Percentiles rank a stretch among this genome's conserved stretches.
Conservation (phyloP, 2,888 invertebrate genomes). For the Neoaliturus tenellus region DNA sequence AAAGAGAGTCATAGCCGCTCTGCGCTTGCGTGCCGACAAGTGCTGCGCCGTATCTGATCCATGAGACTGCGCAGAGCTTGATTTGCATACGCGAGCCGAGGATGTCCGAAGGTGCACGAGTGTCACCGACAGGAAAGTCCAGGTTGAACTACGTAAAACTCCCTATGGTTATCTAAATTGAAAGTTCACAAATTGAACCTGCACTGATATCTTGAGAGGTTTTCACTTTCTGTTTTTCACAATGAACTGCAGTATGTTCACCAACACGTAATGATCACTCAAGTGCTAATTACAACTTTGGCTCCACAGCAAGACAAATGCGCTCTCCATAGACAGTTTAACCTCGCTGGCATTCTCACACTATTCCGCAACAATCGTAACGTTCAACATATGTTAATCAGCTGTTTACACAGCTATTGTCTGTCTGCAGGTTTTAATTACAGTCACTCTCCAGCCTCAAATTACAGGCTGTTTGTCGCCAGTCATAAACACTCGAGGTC, state of each 20-base stretch:
- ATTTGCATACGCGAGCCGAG: not conserved
- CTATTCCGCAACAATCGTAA: not conserved
- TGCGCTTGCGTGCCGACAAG: not conserved
- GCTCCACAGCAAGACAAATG: not conserved
- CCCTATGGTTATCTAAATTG: no score
- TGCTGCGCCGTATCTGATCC: not conserved
- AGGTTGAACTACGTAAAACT: no score
- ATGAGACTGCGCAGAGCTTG: not conserved
- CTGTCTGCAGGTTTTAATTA: not conserved
- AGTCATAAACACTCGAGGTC: not conserved
- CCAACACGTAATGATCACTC: no score
- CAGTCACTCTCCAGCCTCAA: not conserved
- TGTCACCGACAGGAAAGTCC: not conserved
- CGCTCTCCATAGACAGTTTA: not conserved
- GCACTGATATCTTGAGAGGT: no score
- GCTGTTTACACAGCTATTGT: constrained; percentile 37
- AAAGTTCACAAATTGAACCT: no score
- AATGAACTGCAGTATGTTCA: no score
- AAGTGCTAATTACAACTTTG: no score
- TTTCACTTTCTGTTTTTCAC: no score
- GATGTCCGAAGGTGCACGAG: not conserved
- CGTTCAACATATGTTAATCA: constrained; percentile 29
- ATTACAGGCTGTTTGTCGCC: constrained; percentile 12
- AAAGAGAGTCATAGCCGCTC: not conserved
- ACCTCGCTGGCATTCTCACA: not conserved